These are phyloP conservation scores for Malurus melanocephalus DNA, from an alignment of 2,113 vertebrate species.

Conservation along the genomic window DNA sequence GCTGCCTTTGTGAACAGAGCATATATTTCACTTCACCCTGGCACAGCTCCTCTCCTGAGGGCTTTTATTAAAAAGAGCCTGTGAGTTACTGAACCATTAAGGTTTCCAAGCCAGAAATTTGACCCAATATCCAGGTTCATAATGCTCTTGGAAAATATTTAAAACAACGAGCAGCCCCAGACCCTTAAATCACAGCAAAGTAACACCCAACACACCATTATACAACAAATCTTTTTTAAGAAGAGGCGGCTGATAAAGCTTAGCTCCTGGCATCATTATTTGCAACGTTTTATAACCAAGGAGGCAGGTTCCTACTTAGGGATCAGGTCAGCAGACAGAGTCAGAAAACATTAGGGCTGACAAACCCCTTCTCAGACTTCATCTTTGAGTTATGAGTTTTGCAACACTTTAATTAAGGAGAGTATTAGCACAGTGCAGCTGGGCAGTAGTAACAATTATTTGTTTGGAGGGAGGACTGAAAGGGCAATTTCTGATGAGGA, in stretches of 20 bases:
- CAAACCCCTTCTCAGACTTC: neutral
- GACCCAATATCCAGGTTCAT: conserved; percentile 28
- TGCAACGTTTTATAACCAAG: conserved; percentile 46
- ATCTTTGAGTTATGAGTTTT: neutral
- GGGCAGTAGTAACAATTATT: neutral
- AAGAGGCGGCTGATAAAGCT: conserved; percentile 52
- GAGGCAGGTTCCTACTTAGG: neutral
- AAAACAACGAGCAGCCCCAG: neutral
- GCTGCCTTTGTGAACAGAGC: neutral
- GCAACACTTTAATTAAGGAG: neutral
- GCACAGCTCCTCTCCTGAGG: conserved; percentile 20
- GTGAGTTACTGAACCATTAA: conserved; percentile 42
- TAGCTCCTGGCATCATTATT: conserved; percentile 48
- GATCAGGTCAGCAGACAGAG: neutral
- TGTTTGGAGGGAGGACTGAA: neutral
- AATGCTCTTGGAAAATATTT: conserved; percentile 50
- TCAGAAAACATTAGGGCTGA: neutral
- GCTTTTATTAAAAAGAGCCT: conserved; percentile 49
- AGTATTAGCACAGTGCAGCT: neutral
- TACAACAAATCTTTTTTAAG: conserved; percentile 54
- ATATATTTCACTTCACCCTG: conserved; percentile 38
- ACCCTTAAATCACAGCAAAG: conserved; percentile 39
- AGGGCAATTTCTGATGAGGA: neutral
- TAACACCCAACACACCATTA: conserved; percentile 1
- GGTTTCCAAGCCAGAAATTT: conserved; percentile 19